Evolutionary conservation across 2,888 invertebrate genomes (phyloP).

Genomic region (Gryllus longicercus): DNA sequence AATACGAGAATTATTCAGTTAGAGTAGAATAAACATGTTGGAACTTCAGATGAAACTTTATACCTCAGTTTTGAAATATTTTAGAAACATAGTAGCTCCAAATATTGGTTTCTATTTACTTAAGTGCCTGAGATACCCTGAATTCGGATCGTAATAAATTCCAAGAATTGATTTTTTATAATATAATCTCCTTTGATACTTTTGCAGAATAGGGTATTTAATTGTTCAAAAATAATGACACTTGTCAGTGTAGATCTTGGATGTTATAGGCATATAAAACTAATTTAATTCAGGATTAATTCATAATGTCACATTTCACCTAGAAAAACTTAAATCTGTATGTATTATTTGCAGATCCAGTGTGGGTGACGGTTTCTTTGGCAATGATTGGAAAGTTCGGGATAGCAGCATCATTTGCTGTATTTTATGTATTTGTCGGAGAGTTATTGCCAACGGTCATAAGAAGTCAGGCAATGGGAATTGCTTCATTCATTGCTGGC

Average conservation of each 20-base stretch:
- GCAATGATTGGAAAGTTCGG: conserved; percentile 66
- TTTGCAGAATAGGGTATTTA: too few species aligned
- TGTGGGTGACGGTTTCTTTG: conserved; percentile 60
- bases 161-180: too few species aligned
- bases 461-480: conserved; percentile 64
- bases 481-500: conserved; percentile 62
- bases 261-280: neutral
- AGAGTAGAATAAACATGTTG: too few species aligned
- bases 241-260: neutral
- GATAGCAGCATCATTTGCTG: conserved; percentile 64
- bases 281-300: neutral
- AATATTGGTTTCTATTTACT: too few species aligned
- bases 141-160: too few species aligned
- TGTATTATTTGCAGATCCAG: conserved; percentile 50
- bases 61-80: too few species aligned
- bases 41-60: too few species aligned
- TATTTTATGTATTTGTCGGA: conserved; percentile 67
- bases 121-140: too few species aligned
- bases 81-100: too few species aligned
- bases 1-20: too few species aligned
- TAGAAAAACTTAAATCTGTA: neutral
- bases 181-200: too few species aligned
- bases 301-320: neutral
- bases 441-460: conserved; percentile 64
- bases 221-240: too few species aligned